Conservation (phyloP, 2,888 invertebrate species). For the Thera obeliscata region DNA sequence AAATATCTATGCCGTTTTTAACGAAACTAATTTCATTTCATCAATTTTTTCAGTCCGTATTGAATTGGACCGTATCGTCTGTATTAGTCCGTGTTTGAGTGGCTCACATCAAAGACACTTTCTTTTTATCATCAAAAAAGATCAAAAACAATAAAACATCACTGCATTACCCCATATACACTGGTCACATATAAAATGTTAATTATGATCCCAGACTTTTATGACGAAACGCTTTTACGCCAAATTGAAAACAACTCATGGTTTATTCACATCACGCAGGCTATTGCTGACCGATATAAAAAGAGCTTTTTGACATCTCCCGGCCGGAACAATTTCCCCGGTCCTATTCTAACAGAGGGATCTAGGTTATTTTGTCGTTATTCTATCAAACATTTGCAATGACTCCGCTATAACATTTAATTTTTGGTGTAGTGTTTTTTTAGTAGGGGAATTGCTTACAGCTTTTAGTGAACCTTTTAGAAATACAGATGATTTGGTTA, state of each 20-base stretch:
- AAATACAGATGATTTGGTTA: not conserved
- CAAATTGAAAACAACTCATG: constrained; percentile 83
- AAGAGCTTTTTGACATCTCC: constrained; percentile 59
- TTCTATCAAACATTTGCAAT: constrained; percentile 52
- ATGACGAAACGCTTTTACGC: constrained; percentile 81
- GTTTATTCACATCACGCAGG: constrained; percentile 76
- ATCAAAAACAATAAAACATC: constrained; percentile 43
- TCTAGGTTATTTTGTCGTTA: constrained; percentile 52
- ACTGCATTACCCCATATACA: constrained; percentile 50
- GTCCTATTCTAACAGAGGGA: constrained; percentile 45
- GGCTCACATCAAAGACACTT: no score
- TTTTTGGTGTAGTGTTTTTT: constrained; percentile 58
- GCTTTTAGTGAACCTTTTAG: not conserved
- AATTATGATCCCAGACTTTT: constrained; percentile 73
- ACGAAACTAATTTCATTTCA: no score
- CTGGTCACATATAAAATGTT: constrained; percentile 70
- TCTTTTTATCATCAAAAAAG: constrained; percentile 2
- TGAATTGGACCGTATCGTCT: no score
- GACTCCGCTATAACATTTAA: constrained; percentile 55
- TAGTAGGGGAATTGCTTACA: constrained; percentile 4
- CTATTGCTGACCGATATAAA: constrained; percentile 59
- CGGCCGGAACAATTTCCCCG: constrained; percentile 31
- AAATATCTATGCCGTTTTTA: no score
- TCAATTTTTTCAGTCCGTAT: not conserved
- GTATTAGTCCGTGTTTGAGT: no score